Conservation (phyloP, 1,140 invertebrate genomes). For the Drosophila subobscura region DNA sequence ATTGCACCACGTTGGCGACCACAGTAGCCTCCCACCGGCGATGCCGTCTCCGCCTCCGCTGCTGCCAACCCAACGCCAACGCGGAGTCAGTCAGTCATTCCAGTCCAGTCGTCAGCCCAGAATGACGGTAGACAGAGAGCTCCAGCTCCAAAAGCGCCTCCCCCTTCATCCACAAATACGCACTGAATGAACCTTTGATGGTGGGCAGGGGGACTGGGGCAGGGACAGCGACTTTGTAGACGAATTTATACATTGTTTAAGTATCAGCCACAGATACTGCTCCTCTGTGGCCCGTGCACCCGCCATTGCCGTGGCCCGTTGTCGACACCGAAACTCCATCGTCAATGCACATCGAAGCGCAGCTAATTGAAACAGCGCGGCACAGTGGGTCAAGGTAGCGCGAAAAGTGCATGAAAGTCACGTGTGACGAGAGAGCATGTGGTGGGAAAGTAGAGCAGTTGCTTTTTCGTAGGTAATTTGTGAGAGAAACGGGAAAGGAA, state of each 20-base stretch:
- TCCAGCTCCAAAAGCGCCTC: conserved; percentile 2
- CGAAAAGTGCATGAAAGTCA: neutral
- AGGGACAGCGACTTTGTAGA: conserved; percentile 59
- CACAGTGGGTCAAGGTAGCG: conserved; percentile 48
- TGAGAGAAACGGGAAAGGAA: no score
- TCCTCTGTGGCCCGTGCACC: conserved; percentile 4
- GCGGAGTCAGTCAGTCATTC: no score
- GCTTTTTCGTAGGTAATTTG: no score
- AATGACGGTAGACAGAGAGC: conserved; percentile 30
- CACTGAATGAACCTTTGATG: conserved; percentile 42
- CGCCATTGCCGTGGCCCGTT: conserved; percentile 35
- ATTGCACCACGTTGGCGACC: conserved; percentile 75
- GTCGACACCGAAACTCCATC: conserved; percentile 69
- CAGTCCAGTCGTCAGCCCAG: no score
- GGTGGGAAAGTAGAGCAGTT: no score
- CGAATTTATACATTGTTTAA: conserved; percentile 81
- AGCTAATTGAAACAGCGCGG: conserved; percentile 74
- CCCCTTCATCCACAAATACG: conserved; percentile 31
- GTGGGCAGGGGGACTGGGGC: neutral
- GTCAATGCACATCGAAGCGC: conserved; percentile 78
- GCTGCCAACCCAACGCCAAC: conserved; percentile 1
- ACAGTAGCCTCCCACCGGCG: conserved; percentile 24
- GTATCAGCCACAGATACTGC: conserved; percentile 68
- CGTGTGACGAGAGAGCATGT: no score
- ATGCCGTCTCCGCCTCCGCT: no score